Percentiles rank a stretch among this genome's conserved stretches.
These are phyloP conservation scores for Anadara kagoshimensis DNA, from an alignment of 1,140 invertebrate species.

Conservation along the genomic window DNA sequence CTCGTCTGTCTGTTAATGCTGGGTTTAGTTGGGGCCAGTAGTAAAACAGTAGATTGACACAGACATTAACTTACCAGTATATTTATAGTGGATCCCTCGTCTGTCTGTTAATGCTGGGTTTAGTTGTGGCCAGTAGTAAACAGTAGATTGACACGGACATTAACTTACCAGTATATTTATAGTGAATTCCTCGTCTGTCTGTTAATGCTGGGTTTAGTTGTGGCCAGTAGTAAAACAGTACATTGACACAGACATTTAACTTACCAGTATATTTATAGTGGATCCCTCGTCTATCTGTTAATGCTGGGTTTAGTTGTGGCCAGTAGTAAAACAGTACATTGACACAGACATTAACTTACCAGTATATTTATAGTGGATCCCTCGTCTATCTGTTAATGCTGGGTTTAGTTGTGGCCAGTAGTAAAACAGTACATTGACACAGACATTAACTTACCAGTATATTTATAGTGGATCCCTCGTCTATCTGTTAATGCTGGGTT, in stretches of 20 bases:
- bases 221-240: constrained; percentile 99
- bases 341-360: no score
- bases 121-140: constrained; percentile 99
- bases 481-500: constrained; percentile 95
- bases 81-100: constrained; percentile 90
- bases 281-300: constrained; percentile 91
- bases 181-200: constrained; percentile 90
- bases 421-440: constrained; percentile 98
- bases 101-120: constrained; percentile 95
- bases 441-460: constrained; percentile 91
- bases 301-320: constrained; percentile 96
- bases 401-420: constrained; percentile 99
- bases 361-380: constrained; percentile 90
- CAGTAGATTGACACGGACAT: constrained; percentile 93
- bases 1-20: constrained; percentile 91
- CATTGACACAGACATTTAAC: no score
- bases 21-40: constrained; percentile 99
- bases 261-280: constrained; percentile 92
- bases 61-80: constrained; percentile 91
- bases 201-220: constrained; percentile 95
- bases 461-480: constrained; percentile 90
- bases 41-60: constrained; percentile 96
- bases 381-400: constrained; percentile 91
- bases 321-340: constrained; percentile 99
- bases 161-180: constrained; percentile 92